phyloP scores from a whole-genome alignment of 2,797 vertebrate genomes.

The Pristis pectinata region DNA sequence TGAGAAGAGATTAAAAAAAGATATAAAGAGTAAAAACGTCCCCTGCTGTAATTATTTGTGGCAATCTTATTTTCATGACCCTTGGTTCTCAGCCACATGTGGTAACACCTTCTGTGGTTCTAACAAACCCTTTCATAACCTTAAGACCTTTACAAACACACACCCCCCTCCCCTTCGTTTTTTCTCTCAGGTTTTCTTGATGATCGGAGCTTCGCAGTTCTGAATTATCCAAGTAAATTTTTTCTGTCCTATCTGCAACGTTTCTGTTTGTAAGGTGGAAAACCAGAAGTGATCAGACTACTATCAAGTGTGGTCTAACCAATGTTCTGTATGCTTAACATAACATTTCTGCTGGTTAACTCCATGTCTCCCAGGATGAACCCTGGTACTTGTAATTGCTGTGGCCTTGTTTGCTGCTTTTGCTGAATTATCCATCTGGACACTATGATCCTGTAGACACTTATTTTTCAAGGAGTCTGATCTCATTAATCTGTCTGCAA shows the following conservation, averaged over 20 bases:
- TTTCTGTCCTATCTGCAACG: not conserved
- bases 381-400: not conserved
- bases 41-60: not conserved
- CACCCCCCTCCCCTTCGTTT: not conserved
- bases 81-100: not conserved
- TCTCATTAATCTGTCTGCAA: not conserved
- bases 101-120: not conserved
- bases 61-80: not conserved
- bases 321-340: not conserved
- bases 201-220: not conserved
- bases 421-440: not conserved
- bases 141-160: not conserved
- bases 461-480: not conserved
- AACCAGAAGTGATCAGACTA: not conserved
- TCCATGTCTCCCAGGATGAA: too few species aligned
- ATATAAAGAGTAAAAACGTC: too few species aligned
- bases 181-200: not conserved
- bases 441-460: not conserved
- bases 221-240: not conserved
- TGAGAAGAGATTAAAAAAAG: too few species aligned
- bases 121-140: not conserved
- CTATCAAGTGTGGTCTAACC: not conserved
- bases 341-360: not conserved
- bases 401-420: not conserved
- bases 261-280: not conserved